Base-by-base conservation (phyloP, 2,888 invertebrate genomes). In the Meta bourneti region DNA sequence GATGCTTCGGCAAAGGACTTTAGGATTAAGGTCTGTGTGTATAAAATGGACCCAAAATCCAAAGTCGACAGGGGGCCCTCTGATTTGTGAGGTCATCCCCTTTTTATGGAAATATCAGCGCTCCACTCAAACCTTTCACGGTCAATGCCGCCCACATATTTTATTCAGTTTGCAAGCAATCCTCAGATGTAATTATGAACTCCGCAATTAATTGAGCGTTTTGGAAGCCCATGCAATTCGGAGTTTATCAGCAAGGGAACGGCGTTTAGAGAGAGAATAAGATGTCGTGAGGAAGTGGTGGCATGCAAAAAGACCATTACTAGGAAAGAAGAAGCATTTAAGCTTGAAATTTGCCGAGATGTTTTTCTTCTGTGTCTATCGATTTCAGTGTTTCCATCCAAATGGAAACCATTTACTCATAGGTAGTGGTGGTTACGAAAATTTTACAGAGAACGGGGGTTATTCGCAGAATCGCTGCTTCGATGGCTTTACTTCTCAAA, bases 251-350 rank as follows among this genome's bases (percentile, higher is more conserved):
- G 51, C 49, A 52, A 4, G 52, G 52, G 11, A 78, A n/a, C 78
- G 19, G 52, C 52, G 13, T 75, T 75, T 34, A 75, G 34, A 9
- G 19, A 0, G 20, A 20, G 48, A 75, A 48, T 16, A 20, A 75
- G 48, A 75, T 75, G 48, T 48, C 48, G 75, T 75, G 48, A 20
- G 75, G 52, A 16, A 51, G 51, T 11, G 16, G 16, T 78, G 52
- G 52, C 78, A 78, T 52, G 78, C 49, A 9, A 52, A n/a, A 19
- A 16, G 20, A 78, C 52, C 52, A 78, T 78, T 52, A 78, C 16
- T 8, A 0, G 19, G 51, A 52, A 75, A 75, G 52, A 13, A 51
- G 51, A 51, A 78, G n/a, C 75, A 75, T 78, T 78, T 78, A 78
- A 20, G 49, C 52, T 52, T 7, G 52, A n/a, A 52, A 78, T 78